Conservation (phyloP, 2,113 vertebrate species). For the Condylura cristata region DNA sequence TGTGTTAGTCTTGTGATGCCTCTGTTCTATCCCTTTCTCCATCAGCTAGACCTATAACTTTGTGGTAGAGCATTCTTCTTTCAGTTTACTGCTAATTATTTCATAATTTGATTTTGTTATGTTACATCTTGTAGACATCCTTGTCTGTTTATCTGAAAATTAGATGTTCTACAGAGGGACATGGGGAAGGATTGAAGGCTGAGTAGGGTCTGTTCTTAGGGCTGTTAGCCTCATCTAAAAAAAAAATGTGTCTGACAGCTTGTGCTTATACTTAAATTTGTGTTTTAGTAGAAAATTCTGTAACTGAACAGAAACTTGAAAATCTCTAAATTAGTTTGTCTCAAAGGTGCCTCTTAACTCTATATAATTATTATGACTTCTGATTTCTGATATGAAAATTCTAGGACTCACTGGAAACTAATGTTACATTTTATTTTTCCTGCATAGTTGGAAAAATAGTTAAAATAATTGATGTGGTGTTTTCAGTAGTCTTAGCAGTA, state of each 20-base stretch:
- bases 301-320: background rate
- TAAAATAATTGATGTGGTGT: background rate
- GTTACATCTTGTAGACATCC: background rate
- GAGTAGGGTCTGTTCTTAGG: background rate
- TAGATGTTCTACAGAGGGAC: background rate
- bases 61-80: slow-evolving; percentile 12
- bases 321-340: background rate
- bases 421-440: background rate
- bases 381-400: background rate
- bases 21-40: no score
- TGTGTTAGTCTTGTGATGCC: no score
- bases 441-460: background rate
- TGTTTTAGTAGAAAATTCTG: background rate
- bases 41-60: no score
- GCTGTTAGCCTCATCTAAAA: background rate
- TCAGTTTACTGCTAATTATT: background rate
- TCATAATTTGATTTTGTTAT: background rate
- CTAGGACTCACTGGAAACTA: background rate
- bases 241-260: background rate
- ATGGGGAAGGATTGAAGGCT: background rate
- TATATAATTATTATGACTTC: background rate
- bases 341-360: background rate
- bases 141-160: slow-evolving; percentile 16
- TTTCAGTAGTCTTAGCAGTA: background rate
- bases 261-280: background rate